Evolutionary conservation across 2,888 invertebrate species (phyloP), one percentile per base, ranked within the genome.

Genomic region (Ferdinandea cuprea): DNA sequence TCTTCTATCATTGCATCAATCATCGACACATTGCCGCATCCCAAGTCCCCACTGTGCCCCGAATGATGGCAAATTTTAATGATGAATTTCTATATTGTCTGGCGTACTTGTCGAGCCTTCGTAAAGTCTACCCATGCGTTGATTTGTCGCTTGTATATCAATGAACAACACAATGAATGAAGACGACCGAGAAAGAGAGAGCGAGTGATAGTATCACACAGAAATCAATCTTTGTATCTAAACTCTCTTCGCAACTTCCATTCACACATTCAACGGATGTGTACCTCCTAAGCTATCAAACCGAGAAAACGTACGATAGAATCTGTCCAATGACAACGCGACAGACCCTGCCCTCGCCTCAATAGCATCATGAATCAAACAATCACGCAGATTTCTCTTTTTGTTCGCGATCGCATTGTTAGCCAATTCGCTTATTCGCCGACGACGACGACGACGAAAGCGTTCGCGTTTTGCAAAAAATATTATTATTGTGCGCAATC

Each of bases 241-340:
- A 9, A 7, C 46, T 59, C 15, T 44, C 37, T 58, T 56, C 44
- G 21, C 8, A 32, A 32, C 19, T 63, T n/a, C n/a, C 13, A 63
- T 54, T 56, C 42, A 32, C 42, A 32, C 11, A 44, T 17, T 59
- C 40, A 37, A 37, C 61, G 28, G 52, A 54, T 73, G 28, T 52
- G 28, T 54, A 28, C 17, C n/a, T n/a, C n/a, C n/a, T n/a, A n/a
- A n/a, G 30, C 9, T 7, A 28, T 35, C 25, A 32, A 35, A 8
- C 6, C n/a, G 5, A 35, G n/a, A 61, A 72, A 76, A 76, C 80
- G 76, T 65, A 50, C 80, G 52, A 80, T 69, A 21, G 32, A 69
- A 52, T 46, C 58, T 25, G 13, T 48, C 74, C 79, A 80, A 80
- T 63, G 17, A 66, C 50, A 37, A 25, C 32, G 8, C 42, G 11